Conservation (phyloP, 2,888 invertebrate genomes). For the Bedellia somnulentella region DNA sequence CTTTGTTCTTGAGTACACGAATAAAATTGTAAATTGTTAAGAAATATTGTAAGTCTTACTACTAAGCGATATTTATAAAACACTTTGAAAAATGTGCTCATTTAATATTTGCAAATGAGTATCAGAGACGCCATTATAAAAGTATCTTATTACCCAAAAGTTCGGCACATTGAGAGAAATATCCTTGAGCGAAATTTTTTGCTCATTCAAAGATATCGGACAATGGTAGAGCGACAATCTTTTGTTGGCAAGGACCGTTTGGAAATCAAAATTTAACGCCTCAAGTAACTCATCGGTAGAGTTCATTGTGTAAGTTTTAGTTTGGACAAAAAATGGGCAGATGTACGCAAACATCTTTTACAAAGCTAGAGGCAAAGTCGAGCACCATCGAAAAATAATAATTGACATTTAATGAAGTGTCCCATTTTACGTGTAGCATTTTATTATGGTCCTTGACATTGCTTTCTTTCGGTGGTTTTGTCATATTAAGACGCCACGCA, state of each 20-base stretch:
- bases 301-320: conserved; percentile 9
- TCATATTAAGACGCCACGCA: too few relatives aligned
- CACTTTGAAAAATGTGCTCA: too few relatives aligned
- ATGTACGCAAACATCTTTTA: conserved; percentile 33
- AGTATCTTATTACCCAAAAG: conserved; percentile 20
- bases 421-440: conserved; percentile 9
- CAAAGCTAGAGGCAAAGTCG: conserved; percentile 25
- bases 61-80: too few relatives aligned
- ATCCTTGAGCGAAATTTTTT: too few relatives aligned
- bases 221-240: conserved; percentile 14
- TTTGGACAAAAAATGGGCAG: conserved; percentile 24
- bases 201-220: conserved; percentile 9
- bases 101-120: too few relatives aligned
- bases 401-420: conserved; percentile 50
- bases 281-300: conserved; percentile 16
- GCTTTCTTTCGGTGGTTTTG: too few relatives aligned
- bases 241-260: conserved; percentile 16
- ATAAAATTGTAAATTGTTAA: too few relatives aligned
- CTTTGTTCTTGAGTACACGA: too few relatives aligned
- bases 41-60: too few relatives aligned
- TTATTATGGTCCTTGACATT: too few relatives aligned
- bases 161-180: conserved; percentile 2
- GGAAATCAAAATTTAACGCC: conserved; percentile 41
- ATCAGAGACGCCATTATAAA: too few relatives aligned
- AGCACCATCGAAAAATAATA: conserved; percentile 26